Base-by-base conservation (phyloP, 2,888 invertebrate genomes). In the Chloroclysta siterata region DNA sequence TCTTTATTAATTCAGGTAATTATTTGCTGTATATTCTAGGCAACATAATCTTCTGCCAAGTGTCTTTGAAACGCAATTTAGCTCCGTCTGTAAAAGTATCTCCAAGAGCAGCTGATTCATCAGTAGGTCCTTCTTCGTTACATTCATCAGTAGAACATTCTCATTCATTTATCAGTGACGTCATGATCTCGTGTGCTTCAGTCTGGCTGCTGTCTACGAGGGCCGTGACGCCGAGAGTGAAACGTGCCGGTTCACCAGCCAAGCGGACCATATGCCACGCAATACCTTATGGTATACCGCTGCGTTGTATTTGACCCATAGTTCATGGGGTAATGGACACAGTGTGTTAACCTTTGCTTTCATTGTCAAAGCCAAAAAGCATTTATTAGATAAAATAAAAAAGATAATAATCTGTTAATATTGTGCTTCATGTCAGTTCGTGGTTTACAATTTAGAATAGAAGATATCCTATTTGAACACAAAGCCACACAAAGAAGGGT, bases 221-320 rank as follows among this genome's bases (percentile, higher is more conserved):
- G 62, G 63, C 63, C 67, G 61, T 60, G 71, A 64, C 69, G 69
- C 69, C 74, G 84, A 84, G 79, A 85, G 83, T 70, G 85, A 84
- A 73, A 71, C 67, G 79, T 60, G 62, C 61, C 76, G 82, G 77
- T 82, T 78, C 72, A 74, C 74, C 72, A 72, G 41, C 71, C 84
- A 84, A 78, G 81, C 81, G 65, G 52, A 54, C 65, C 63, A 59
- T 69, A 67, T 58, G 56, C 64, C 64, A 67, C 63, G 57, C 48
- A 17, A 51, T 53, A 17, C 53, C 15, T 59, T 63, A 54, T 29
- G 28, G 41, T 44, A 47, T 5, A 46, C 46, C 11, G 46, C 17
- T 46, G 15, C 51, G 42, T 36, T 39, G 10, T 50, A 44, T 15
- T 50, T 55, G 17, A 47, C 29, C 47, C 33, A 17, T 29, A 14